A percentile compares a stretch with the other conserved stretches of the same genome.
phyloP scores from a whole-genome alignment of 2,113 vertebrate species.

The Xenus cinereus region DNA sequence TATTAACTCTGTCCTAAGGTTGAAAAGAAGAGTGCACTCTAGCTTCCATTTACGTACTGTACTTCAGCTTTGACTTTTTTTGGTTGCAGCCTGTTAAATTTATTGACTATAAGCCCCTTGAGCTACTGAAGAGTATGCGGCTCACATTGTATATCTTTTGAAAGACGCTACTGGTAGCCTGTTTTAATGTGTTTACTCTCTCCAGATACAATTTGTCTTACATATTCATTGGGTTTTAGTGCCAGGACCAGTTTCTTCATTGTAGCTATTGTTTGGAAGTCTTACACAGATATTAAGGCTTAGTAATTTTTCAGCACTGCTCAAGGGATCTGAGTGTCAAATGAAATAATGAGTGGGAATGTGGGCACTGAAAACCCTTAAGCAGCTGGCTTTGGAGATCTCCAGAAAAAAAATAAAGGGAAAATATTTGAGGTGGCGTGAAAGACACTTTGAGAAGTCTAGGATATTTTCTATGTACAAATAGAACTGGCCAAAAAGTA shows the following conservation, averaged over 20 bases:
- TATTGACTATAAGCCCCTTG: constrained; percentile 68
- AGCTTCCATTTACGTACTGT: constrained; percentile 65
- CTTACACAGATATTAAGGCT: constrained; percentile 22
- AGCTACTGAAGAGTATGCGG: constrained; percentile 41
- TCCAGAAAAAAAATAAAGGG: background rate
- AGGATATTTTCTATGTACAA: background rate
- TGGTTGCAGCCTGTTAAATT: constrained; percentile 70
- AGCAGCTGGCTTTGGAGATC: constrained; percentile 23
- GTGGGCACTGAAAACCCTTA: background rate
- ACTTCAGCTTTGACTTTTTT: constrained; percentile 39
- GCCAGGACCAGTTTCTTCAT: constrained; percentile 17
- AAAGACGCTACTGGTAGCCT: constrained; percentile 49
- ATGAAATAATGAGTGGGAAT: constrained; percentile 34
- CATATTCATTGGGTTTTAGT: constrained; percentile 39
- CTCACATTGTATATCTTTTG: constrained; percentile 61
- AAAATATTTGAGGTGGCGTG: background rate
- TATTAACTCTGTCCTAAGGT: constrained; percentile 69
- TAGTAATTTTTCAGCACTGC: constrained; percentile 42
- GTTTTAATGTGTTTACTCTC: constrained; percentile 60
- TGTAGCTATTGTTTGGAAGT: constrained; percentile 49
- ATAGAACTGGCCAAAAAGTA: background rate
- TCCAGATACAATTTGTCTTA: constrained; percentile 48
- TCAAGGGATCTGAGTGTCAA: constrained; percentile 49
- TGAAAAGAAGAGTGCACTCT: constrained; percentile 50
- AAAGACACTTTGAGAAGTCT: background rate